A percentile compares a stretch with the other conserved stretches of the same genome.
These are phyloP conservation scores for Hydrochoerus hydrochaeris DNA, from an alignment of 2,113 vertebrate genomes.

Conservation along the genomic window DNA sequence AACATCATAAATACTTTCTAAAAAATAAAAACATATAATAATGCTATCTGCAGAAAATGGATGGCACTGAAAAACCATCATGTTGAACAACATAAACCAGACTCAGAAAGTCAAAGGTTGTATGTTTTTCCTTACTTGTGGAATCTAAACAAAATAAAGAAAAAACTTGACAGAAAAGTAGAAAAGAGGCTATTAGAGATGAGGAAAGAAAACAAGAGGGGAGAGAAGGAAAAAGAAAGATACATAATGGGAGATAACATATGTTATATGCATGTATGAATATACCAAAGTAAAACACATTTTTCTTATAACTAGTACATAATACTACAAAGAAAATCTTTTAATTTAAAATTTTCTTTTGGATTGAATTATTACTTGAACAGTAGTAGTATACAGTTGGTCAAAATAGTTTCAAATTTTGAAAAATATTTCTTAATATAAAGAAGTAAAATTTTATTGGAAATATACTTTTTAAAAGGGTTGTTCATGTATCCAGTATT, in stretches of 20 bases:
- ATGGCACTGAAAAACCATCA: background rate
- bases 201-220: background rate
- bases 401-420: background rate
- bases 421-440: constrained; percentile 36
- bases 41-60: background rate
- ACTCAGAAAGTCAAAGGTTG: background rate
- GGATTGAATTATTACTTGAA: background rate
- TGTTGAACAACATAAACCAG: background rate
- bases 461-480: background rate
- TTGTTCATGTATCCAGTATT: background rate
- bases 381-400: background rate
- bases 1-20: background rate
- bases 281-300: background rate
- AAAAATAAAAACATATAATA: background rate
- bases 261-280: background rate
- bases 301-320: background rate
- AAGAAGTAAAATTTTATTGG: constrained; percentile 19
- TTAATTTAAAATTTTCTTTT: background rate
- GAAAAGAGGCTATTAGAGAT: background rate
- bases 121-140: background rate
- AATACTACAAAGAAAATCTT: background rate
- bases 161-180: background rate
- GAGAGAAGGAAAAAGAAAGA: background rate
- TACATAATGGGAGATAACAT: background rate
- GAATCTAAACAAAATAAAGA: background rate